phyloP scores from a whole-genome alignment of 2,113 vertebrate genomes.

The Hyaena hyaena region DNA sequence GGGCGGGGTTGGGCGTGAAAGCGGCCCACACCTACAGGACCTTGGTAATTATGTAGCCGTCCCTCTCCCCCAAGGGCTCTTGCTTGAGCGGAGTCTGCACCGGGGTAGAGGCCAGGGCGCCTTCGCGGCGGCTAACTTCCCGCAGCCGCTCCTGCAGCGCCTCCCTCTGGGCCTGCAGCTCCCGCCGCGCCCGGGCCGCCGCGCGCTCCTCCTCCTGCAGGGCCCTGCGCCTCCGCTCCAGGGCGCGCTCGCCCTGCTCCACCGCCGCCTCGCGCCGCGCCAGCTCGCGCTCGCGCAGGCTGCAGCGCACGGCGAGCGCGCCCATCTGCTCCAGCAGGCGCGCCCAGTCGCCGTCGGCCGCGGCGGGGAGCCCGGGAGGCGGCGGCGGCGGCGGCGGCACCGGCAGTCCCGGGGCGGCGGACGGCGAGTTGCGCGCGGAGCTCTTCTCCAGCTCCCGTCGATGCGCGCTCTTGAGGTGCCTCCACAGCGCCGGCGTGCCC shows the following conservation, averaged over 20 bases:
- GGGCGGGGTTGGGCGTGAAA: rapidly evolving
- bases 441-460: constrained; percentile 62
- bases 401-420: not conserved
- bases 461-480: constrained; percentile 65
- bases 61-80: constrained; percentile 10
- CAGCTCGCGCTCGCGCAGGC: constrained; percentile 74
- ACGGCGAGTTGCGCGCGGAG: not conserved
- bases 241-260: constrained; percentile 60
- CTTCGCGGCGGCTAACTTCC: not conserved
- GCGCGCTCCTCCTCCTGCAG: constrained; percentile 63
- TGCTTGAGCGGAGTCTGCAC: not conserved
- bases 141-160: constrained; percentile 47
- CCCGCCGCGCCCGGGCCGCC: not conserved
- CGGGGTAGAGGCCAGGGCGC: rapidly evolving
- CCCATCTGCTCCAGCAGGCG: constrained; percentile 70
- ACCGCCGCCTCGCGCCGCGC: constrained; percentile 61
- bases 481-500: constrained; percentile 61
- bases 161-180: constrained; percentile 59
- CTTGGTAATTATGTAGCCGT: not conserved
- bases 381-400: not conserved
- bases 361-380: not conserved
- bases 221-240: constrained; percentile 53
- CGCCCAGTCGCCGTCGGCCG: constrained; percentile 73
- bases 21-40: constrained; percentile 20
- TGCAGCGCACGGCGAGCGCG: constrained; percentile 54